These are phyloP conservation scores for Menura novaehollandiae DNA, from an alignment of 2,113 vertebrate genomes.

Conservation along the genomic window DNA sequence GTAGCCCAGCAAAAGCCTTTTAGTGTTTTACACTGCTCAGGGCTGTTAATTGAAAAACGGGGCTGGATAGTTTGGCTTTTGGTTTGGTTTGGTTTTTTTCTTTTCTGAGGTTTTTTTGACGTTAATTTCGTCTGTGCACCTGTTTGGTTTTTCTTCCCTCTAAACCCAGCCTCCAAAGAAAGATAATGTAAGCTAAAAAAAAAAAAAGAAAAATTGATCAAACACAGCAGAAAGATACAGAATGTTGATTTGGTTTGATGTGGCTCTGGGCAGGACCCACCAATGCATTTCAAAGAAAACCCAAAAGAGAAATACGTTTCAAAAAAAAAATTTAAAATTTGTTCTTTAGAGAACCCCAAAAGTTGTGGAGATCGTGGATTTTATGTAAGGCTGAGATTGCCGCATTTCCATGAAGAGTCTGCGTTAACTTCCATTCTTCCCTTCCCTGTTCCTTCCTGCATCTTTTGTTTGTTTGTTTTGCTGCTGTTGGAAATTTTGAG, in stretches of 20 bases:
- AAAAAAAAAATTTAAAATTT: neutral
- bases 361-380: neutral
- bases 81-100: neutral
- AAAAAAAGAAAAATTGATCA: neutral
- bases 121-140: neutral
- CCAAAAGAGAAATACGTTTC: neutral
- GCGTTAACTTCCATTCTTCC: constrained; percentile 18
- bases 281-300: neutral
- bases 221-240: neutral
- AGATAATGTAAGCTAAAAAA: neutral
- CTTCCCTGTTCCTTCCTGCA: neutral
- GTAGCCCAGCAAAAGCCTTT: constrained; percentile 10
- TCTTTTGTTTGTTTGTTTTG: constrained; percentile 21
- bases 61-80: neutral
- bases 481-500: constrained; percentile 58
- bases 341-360: neutral
- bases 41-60: constrained; percentile 1
- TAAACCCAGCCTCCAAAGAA: neutral
- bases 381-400: neutral
- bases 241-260: constrained; percentile 23
- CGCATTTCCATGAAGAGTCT: constrained; percentile 20
- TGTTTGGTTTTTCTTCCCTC: neutral
- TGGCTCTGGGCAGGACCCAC: constrained; percentile 21
- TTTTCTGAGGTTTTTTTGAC: neutral
- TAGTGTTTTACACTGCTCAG: constrained; percentile 8